Evolutionary conservation across 1,140 invertebrate species (phyloP).

Genomic region (Euborellia annulipes): DNA sequence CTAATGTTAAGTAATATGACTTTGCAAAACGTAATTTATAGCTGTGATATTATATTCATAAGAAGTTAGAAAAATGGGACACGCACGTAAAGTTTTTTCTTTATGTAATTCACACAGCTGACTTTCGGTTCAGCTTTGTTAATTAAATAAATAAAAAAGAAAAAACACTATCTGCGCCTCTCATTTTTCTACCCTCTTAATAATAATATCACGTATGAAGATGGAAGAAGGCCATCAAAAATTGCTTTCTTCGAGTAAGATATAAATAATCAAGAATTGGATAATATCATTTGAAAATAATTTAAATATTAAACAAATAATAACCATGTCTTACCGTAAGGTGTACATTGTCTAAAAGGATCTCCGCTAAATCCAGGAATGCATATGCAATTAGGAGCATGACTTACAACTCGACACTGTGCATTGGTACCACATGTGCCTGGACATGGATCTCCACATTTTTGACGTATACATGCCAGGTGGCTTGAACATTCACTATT

Average conservation of each 20-base stretch:
- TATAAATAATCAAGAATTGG: conserved; percentile 22
- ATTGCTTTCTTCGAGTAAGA: too few species aligned
- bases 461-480: conserved; percentile 23
- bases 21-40: too few species aligned
- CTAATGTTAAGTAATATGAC: too few species aligned
- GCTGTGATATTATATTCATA: too few species aligned
- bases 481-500: conserved; percentile 21
- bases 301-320: neutral
- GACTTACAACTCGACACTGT: conserved; percentile 32
- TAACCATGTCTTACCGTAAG: conserved; percentile 20
- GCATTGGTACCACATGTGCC: conserved; percentile 27
- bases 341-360: conserved; percentile 22
- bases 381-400: conserved; percentile 34
- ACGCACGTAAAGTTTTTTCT: too few species aligned
- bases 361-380: conserved; percentile 27
- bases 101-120: too few species aligned
- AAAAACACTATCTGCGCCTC: too few species aligned
- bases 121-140: too few species aligned
- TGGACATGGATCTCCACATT: conserved; percentile 28
- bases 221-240: conserved; percentile 24
- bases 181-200: too few species aligned
- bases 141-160: too few species aligned
- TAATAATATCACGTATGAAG: too few species aligned
- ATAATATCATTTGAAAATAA: neutral
- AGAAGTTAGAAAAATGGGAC: too few species aligned